Conservation (phyloP, 2,888 invertebrate species). For the Cephus pulcher region DNA sequence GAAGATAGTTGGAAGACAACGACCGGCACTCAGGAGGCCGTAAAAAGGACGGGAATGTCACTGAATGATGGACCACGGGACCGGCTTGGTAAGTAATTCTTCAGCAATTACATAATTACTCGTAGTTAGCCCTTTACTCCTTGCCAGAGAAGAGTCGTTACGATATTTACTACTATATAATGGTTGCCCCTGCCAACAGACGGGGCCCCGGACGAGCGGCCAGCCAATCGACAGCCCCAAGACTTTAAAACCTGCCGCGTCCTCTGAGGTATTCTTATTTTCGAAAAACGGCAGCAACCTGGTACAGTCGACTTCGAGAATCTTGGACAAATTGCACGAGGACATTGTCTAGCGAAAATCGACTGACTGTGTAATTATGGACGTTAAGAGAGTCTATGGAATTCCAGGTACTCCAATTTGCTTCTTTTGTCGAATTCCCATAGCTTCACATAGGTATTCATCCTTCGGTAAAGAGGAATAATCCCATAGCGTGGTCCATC, state of each 20-base stretch:
- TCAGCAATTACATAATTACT: conserved; percentile 66
- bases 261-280: background rate
- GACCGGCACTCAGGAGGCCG: conserved; percentile 57
- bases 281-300: background rate
- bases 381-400: background rate
- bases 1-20: conserved; percentile 33
- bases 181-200: conserved; percentile 49
- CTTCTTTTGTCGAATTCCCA: background rate
- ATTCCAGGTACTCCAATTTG: background rate
- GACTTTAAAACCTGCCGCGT: background rate
- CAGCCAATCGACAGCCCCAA: background rate
- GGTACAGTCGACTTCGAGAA: background rate
- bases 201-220: conserved; percentile 37
- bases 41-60: conserved; percentile 65
- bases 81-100: conserved; percentile 62
- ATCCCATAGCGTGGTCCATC: background rate
- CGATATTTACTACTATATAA: conserved; percentile 66
- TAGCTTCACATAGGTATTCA: background rate
- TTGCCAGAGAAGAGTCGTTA: conserved; percentile 55
- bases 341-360: background rate
- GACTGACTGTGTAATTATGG: background rate
- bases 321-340: background rate
- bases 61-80: conserved; percentile 61
- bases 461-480: background rate
- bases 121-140: conserved; percentile 49